phyloP scores from a whole-genome alignment of 1,140 invertebrate genomes.

The Brachionus rubens region DNA sequence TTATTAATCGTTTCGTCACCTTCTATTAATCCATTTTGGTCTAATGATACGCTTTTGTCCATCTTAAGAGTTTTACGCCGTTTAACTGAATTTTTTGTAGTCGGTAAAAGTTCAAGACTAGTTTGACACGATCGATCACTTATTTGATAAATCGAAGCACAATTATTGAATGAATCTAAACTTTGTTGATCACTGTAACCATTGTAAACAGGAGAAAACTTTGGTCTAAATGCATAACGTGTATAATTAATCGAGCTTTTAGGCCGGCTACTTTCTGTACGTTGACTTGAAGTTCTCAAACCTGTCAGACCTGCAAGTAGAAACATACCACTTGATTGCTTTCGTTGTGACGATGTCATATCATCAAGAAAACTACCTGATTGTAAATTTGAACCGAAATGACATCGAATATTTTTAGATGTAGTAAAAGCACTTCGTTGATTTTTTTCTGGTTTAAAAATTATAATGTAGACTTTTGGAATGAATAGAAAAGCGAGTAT shows the following conservation, averaged over 20 bases:
- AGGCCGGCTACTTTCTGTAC: not conserved
- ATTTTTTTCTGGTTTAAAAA: constrained; percentile 74
- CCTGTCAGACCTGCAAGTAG: not conserved
- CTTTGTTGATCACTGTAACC: not conserved
- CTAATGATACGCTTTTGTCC: not conserved
- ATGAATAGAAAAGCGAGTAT: constrained; percentile 74
- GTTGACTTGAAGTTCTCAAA: not conserved
- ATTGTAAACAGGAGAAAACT: not conserved
- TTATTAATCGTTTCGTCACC: not conserved
- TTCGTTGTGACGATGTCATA: not conserved
- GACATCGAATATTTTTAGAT: constrained; percentile 72
- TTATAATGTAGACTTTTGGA: constrained; percentile 75
- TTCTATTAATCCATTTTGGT: not conserved
- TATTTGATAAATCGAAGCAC: constrained; percentile 10
- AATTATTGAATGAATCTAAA: constrained; percentile 1
- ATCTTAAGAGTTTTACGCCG: not conserved
- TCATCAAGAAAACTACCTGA: constrained; percentile 5
- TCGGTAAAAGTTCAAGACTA: not conserved
- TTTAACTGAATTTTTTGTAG: not conserved
- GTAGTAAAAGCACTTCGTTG: constrained; percentile 72
- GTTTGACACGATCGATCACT: constrained; percentile 38
- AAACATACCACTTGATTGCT: not conserved
- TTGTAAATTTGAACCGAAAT: constrained; percentile 65
- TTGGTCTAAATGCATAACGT: constrained; percentile 5
- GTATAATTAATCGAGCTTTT: not conserved